Evolutionary conservation across 2,888 invertebrate species (phyloP).

Genomic region (Sphaeridia pumilis): DNA sequence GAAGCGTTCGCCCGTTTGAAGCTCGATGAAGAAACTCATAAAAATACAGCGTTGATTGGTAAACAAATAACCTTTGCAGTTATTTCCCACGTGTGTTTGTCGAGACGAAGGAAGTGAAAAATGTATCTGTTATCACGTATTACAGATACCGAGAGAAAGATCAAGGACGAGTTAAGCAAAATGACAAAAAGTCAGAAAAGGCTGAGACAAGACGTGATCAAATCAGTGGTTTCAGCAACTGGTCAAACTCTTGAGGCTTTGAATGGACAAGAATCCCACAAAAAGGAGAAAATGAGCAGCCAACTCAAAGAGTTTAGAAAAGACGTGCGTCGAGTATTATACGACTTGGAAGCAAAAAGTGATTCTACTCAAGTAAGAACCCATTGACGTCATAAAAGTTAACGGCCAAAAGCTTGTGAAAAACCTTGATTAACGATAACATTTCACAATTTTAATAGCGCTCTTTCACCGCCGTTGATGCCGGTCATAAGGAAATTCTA

Average conservation of each 20-base stretch:
- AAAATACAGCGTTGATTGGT: conserved; percentile 8
- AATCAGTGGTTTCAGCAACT: conserved; percentile 19
- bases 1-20: conserved; percentile 7
- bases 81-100: not conserved
- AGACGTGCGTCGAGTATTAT: conserved; percentile 23
- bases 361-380: conserved; percentile 17
- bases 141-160: conserved; percentile 20
- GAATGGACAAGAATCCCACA: conserved; percentile 18
- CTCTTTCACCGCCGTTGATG: conserved; percentile 22
- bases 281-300: conserved; percentile 20
- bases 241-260: conserved; percentile 18
- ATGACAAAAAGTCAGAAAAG: conserved; percentile 20
- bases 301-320: conserved; percentile 30
- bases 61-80: no score
- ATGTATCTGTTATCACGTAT: not conserved
- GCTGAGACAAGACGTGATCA: conserved; percentile 21
- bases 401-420: not conserved
- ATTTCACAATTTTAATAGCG: conserved; percentile 14
- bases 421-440: not conserved
- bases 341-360: conserved; percentile 22
- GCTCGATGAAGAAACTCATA: conserved; percentile 9
- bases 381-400: not conserved
- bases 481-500: conserved; percentile 27
- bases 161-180: conserved; percentile 16
- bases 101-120: not conserved